Percentiles rank a stretch among this genome's conserved stretches.
phyloP scores from a whole-genome alignment of 2,113 vertebrate genomes.

The Sebastes fasciatus region DNA sequence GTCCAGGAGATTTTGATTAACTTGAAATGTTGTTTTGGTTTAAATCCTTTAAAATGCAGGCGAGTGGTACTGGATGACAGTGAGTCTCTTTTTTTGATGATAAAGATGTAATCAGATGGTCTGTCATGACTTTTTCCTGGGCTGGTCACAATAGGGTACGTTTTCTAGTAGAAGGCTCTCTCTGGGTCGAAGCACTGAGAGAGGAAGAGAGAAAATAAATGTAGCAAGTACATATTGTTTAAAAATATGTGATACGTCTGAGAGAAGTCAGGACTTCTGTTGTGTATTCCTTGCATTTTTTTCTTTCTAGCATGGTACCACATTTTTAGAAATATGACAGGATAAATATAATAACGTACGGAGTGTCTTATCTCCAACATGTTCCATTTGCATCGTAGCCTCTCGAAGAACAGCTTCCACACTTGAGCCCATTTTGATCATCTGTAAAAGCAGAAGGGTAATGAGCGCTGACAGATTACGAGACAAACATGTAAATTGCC shows the following conservation, averaged over 20 bases:
- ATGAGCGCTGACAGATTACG: background rate
- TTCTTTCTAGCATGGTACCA: background rate
- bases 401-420: constrained; percentile 82
- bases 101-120: background rate
- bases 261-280: background rate
- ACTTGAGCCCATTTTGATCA: constrained; percentile 83
- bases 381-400: constrained; percentile 80
- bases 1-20: constrained; percentile 8
- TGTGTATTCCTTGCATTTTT: background rate
- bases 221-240: background rate
- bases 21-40: constrained; percentile 9
- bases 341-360: constrained; percentile 62
- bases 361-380: constrained; percentile 72
- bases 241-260: background rate
- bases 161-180: constrained; percentile 82
- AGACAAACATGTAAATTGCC: background rate
- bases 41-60: constrained; percentile 18
- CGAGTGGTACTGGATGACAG: background rate
- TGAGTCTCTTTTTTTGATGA: constrained; percentile 17
- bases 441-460: constrained; percentile 63
- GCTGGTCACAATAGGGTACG: constrained; percentile 83
- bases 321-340: background rate
- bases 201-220: background rate
- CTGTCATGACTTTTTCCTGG: constrained; percentile 76
- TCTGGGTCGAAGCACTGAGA: constrained; percentile 81